A percentile compares a stretch with the other conserved stretches of the same genome.
Conservation (phyloP, 1,140 invertebrate genomes). For the Gonioctena quinquepunctata region DNA sequence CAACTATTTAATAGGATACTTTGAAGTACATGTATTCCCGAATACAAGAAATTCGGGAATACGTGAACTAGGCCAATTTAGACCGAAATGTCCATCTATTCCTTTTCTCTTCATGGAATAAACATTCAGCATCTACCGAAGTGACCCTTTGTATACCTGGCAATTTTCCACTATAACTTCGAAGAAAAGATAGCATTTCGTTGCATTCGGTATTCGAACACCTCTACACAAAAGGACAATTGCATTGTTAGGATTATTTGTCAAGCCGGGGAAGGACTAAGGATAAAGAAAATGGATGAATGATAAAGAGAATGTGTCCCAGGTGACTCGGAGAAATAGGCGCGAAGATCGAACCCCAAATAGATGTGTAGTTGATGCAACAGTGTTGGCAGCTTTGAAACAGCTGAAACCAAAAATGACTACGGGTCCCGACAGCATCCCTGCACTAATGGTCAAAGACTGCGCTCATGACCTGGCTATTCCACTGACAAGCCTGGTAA, state of each 20-base stretch:
- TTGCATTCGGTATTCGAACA: neutral
- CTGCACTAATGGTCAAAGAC: no score
- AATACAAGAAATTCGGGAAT: no score
- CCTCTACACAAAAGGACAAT: neutral
- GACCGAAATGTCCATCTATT: no score
- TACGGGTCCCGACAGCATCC: no score
- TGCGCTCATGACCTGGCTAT: no score
- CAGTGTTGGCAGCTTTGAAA: neutral
- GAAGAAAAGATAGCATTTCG: neutral
- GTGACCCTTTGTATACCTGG: neutral
- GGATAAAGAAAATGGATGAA: neutral
- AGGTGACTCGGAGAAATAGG: neutral
- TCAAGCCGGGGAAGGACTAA: neutral
- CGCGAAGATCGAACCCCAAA: neutral
- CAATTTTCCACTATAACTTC: neutral
- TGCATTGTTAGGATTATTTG: neutral
- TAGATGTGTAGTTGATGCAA: neutral
- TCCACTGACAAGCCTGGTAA: neutral
- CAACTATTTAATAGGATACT: no score
- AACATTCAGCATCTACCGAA: neutral
- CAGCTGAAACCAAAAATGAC: no score
- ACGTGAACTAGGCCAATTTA: no score
- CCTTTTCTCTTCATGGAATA: no score
- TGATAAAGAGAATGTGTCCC: neutral
- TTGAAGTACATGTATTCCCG: no score